A percentile compares a stretch with the other conserved stretches of the same genome.
Conservation (phyloP, 2,797 vertebrate genomes). For the Dendrocincla fuliginosa region DNA sequence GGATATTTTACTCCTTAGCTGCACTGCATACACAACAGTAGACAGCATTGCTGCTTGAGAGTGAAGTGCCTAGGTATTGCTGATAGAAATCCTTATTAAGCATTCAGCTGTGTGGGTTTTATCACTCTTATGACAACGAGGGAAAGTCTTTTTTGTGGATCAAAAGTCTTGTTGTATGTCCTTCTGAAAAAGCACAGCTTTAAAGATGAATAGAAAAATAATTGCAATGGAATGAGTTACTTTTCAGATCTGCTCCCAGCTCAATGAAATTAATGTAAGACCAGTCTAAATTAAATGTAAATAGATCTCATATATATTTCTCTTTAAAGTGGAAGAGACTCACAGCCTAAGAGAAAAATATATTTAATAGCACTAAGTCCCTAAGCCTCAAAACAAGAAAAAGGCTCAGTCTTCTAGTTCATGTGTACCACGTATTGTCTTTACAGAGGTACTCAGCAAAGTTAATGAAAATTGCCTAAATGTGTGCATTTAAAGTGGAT, state of each 20-base stretch:
- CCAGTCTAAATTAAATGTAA: not conserved
- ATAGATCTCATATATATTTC: not conserved
- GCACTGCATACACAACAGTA: not conserved
- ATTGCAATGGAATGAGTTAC: not conserved
- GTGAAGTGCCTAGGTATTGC: not conserved
- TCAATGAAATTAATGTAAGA: not conserved
- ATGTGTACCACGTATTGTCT: not conserved
- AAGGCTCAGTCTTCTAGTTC: not conserved
- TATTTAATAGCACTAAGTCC: not conserved
- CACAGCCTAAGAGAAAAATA: not conserved
- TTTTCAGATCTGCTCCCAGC: not conserved
- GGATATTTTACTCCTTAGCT: not conserved
- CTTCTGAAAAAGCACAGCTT: not conserved
- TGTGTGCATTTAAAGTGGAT: not conserved
- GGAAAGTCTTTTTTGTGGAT: not conserved
- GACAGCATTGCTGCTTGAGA: not conserved
- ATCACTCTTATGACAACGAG: not conserved
- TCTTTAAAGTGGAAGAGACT: not conserved
- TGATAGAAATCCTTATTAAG: not conserved
- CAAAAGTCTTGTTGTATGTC: not conserved
- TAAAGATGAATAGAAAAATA: not conserved
- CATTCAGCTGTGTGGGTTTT: not conserved
- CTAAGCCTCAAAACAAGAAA: not conserved
- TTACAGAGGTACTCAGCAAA: not conserved
- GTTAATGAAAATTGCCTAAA: constrained; percentile 32